Evolutionary conservation across 2,797 vertebrate species (phyloP).

Genomic region (Limnodromus scolopaceus): DNA sequence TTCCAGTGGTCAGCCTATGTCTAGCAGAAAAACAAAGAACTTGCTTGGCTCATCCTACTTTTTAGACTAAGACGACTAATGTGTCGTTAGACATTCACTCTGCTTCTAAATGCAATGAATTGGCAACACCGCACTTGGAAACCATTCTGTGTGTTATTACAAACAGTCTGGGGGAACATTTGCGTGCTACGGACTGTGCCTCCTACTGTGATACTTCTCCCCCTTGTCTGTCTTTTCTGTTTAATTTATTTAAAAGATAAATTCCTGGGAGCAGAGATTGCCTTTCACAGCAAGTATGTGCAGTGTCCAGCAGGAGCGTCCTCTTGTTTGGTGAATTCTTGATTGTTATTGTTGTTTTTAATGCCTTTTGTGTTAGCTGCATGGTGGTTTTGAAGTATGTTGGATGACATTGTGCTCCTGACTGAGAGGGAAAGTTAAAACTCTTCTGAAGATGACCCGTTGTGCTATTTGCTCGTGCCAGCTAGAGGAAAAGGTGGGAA

Average conservation of each 20-base stretch:
- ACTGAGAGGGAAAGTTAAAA: neutral
- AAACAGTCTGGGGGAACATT: neutral
- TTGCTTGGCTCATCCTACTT: neutral
- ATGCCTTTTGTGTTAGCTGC: neutral
- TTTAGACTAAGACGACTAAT: neutral
- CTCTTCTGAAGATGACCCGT: accelerated
- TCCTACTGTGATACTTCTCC: neutral
- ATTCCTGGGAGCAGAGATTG: neutral
- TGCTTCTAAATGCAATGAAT: neutral
- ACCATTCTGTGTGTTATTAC: neutral
- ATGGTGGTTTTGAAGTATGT: neutral
- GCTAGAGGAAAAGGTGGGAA: neutral
- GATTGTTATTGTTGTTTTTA: neutral
- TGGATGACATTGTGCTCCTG: neutral
- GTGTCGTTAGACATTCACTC: neutral
- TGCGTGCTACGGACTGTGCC: neutral
- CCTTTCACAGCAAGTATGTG: neutral
- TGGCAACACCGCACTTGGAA: neutral
- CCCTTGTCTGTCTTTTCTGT: neutral
- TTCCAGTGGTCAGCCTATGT: neutral
- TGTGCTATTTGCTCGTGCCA: neutral
- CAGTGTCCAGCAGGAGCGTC: neutral
- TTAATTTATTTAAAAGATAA: neutral
- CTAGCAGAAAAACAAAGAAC: neutral
- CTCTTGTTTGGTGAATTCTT: neutral